Evolutionary conservation across 1,140 invertebrate species (phyloP), one percentile per base, ranked within the genome.

Genomic region (Colletes latitarsis): DNA sequence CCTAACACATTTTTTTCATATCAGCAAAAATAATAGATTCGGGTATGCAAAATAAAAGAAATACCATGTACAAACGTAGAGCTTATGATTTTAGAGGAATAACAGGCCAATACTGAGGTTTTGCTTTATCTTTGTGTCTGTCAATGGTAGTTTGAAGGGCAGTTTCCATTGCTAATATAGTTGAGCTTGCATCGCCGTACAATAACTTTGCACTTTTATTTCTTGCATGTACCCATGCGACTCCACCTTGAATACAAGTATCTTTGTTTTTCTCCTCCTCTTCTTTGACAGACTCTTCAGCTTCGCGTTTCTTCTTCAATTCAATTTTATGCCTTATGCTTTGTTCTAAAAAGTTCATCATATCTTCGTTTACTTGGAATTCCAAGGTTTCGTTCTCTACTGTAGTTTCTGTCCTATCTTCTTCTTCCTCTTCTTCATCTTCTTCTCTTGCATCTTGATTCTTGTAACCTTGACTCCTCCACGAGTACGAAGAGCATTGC

Each of bases 151-250:
- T 94, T 84, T 96, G 94, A 57, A 96, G 85, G 10, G 95, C 95
- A 73, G 95, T 96, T 93, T 97, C 96, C 94, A 97, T 95, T 4
- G 95, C 96, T 83, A 96, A 94, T 88, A 97, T 96, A 89, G 94
- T 95, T n/a, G 95, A 92, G 87, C 95, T 94, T 17, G 92, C 93
- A 39, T 94, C 90, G 4, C 95, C 96, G 89, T 96, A 96, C 4
- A 96, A 88, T 66, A 94, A 87, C 82, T 93, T 90, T 39, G 94
- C 93, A 80, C 92, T 90, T 71, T 93, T 87, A 17, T 88, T 85
- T 68, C 88, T 93, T 83, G 89, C 90, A 76, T 49, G 68, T 15
- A 84, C 70, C 86, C 81, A 93, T 78, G 77, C 76, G 41, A 83
- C 82, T 9, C 83, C 82, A 19, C 72, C 76, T 62, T 70, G 39